A percentile compares a stretch with the other conserved stretches of the same genome.
phyloP scores from a whole-genome alignment of 2,797 vertebrate genomes.

The Acanthurus tractus region DNA sequence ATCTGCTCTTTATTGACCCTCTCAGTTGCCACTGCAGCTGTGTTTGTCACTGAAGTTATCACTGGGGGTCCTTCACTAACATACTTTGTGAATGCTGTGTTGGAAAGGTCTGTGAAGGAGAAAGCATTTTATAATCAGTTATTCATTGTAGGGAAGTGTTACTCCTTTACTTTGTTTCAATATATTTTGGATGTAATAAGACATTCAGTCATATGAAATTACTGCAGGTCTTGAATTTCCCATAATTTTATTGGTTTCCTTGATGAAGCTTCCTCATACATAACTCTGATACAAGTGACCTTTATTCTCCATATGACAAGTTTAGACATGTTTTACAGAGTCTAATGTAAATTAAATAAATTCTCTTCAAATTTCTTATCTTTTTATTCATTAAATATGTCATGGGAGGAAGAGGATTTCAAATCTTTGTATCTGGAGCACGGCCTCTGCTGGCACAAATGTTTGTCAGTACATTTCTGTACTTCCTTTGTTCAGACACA shows the following conservation, averaged over 20 bases:
- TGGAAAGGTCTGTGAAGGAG: constrained; percentile 70
- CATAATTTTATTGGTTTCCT: neutral
- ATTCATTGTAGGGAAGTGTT: neutral
- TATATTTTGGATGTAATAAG: too few species aligned
- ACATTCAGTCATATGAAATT: neutral
- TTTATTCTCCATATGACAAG: neutral
- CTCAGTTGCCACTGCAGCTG: constrained; percentile 12
- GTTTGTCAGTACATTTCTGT: neutral
- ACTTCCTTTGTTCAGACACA: neutral
- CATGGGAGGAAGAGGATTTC: neutral
- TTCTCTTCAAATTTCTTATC: neutral
- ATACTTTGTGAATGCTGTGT: constrained; percentile 80
- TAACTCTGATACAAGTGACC: neutral
- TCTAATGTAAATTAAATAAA: neutral
- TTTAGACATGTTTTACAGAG: neutral
- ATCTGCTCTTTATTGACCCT: neutral
- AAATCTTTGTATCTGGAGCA: neutral
- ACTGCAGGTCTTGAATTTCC: neutral
- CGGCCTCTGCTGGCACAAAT: constrained; percentile 2
- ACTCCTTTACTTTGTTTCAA: neutral
- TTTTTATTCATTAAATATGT: neutral
- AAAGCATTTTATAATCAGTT: constrained; percentile 13
- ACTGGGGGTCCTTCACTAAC: constrained; percentile 56
- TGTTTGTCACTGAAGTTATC: constrained; percentile 65
- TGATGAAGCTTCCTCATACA: neutral